Evolutionary conservation across 2,888 invertebrate species (phyloP).

Genomic region (Spisula subtruncata): DNA sequence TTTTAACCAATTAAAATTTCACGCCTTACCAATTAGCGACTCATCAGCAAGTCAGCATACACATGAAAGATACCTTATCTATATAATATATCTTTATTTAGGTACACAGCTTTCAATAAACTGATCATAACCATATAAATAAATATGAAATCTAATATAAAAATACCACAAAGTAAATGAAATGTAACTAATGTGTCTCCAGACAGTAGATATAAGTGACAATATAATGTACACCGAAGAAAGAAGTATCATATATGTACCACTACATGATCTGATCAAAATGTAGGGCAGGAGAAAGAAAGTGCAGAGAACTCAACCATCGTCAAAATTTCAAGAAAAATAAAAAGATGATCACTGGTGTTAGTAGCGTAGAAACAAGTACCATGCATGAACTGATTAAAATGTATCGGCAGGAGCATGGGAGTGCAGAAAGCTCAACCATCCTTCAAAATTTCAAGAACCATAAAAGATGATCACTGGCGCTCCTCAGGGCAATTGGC

Average conservation of each 20-base stretch:
- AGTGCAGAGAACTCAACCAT: too few species aligned
- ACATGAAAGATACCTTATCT: not conserved
- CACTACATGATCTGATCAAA: not conserved
- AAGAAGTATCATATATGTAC: not conserved
- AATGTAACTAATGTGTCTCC: conserved; percentile 12
- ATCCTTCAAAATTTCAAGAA: too few species aligned
- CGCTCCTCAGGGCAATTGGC: too few species aligned
- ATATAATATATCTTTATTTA: conserved; percentile 1
- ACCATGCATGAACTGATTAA: not conserved
- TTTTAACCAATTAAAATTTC: not conserved
- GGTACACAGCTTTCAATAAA: not conserved
- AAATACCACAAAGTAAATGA: conserved; percentile 19
- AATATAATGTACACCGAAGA: not conserved
- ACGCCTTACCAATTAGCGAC: not conserved
- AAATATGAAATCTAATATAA: not conserved
- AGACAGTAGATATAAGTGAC: not conserved
- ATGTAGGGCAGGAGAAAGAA: not conserved
- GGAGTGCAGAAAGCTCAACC: too few species aligned
- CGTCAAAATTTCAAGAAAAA: too few species aligned
- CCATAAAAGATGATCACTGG: too few species aligned
- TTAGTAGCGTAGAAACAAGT: not conserved
- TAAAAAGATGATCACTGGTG: too few species aligned
- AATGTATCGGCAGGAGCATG: not conserved
- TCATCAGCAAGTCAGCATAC: not conserved
- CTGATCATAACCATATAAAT: not conserved